Conservation (phyloP, 2,113 vertebrate species). For the Nanger granti region DNA sequence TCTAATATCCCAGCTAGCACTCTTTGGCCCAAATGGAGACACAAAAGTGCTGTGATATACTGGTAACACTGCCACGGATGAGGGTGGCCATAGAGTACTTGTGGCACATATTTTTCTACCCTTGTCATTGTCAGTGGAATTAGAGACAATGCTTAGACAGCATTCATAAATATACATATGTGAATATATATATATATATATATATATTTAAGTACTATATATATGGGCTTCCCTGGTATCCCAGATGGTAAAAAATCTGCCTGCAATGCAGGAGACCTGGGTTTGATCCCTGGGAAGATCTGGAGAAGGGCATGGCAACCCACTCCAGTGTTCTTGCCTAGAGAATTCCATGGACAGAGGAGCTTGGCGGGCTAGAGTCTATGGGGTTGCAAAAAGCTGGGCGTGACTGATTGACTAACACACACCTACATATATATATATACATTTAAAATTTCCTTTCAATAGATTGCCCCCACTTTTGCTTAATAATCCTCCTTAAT, state of each 20-base stretch:
- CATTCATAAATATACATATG: not conserved
- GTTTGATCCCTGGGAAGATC: not conserved
- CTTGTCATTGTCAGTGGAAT: not conserved
- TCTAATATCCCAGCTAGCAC: not conserved
- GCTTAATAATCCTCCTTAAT: not conserved
- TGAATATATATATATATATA: not conserved
- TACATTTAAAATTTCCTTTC: not conserved
- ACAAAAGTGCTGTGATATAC: not conserved
- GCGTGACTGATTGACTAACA: not conserved
- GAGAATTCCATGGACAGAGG: not conserved
- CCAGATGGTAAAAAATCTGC: not conserved
- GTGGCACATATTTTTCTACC: not conserved
- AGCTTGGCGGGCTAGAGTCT: not conserved
- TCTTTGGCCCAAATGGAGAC: not conserved
- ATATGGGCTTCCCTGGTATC: not conserved
- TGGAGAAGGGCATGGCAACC: not conserved
- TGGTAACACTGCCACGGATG: fast-evolving
- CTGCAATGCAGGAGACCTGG: not conserved
- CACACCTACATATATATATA: not conserved
- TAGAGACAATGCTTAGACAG: not conserved
- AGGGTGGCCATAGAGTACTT: not conserved
- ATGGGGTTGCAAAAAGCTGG: not conserved
- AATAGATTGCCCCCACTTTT: not conserved
- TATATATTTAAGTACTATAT: not conserved
- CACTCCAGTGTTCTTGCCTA: not conserved